A percentile compares a stretch with the other conserved stretches of the same genome.
Evolutionary conservation across 2,113 vertebrate species (phyloP).

Genomic region (Laticauda laticaudata): DNA sequence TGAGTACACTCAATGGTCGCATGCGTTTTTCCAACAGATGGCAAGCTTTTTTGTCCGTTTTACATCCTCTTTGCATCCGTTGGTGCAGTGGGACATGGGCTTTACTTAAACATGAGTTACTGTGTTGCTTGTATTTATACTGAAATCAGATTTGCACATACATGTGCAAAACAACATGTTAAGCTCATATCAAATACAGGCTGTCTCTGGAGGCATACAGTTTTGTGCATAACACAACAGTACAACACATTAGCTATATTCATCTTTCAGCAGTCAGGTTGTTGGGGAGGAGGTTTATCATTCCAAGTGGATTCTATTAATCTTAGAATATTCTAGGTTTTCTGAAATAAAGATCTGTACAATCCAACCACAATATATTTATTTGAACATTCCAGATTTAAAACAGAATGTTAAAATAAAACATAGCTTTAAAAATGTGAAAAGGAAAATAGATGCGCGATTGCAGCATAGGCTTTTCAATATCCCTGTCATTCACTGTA

Average conservation of each 20-base stretch:
- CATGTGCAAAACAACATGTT: neutral
- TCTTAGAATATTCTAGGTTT: neutral
- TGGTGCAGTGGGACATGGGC: no score
- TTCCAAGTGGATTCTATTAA: neutral
- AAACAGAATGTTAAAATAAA: neutral
- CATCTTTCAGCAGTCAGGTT: neutral
- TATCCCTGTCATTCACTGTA: neutral
- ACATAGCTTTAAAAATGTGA: neutral
- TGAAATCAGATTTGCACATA: neutral
- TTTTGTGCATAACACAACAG: neutral
- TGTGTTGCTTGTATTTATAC: neutral
- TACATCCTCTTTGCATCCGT: no score
- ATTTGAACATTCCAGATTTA: neutral
- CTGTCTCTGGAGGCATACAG: neutral
- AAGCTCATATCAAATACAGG: neutral
- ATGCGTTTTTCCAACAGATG: no score
- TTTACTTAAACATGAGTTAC: neutral
- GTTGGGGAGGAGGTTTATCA: neutral
- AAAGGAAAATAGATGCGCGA: neutral
- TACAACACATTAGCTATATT: neutral
- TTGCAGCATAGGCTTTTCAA: neutral
- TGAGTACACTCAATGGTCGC: no score
- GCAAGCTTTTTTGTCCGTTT: no score
- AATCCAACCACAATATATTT: neutral
- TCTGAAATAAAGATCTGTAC: neutral